Evolutionary conservation across 2,888 invertebrate genomes (phyloP), one percentile per base, ranked within the genome.

Genomic region (Steinernema hermaphroditum): DNA sequence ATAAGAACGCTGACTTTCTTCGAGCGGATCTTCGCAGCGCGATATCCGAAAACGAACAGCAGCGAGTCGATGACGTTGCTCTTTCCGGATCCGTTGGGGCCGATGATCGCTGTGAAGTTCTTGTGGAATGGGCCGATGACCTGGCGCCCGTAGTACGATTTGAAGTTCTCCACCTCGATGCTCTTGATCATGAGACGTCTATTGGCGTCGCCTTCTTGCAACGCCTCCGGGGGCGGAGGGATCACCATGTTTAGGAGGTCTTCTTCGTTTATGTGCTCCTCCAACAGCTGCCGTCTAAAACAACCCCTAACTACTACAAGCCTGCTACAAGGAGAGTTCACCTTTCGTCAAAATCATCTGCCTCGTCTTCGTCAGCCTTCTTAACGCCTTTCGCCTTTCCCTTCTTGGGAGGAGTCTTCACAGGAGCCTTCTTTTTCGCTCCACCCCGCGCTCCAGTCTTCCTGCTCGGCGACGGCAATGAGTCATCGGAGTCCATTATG

Each of bases 31-130:
- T 95, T 96, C 62, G 92, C 91, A 0, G 97, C 95, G 83, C 96
- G 90, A 87, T 94, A 97, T 0, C 98, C 98, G 89, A 98, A 98
- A 0, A 99, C 98, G 89, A 99, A 98, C 77, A 99, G 89, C 93
- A 98, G 93, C 0, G 98, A 94, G 88, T 99, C 98, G 82, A 98
- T 98, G 0, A 97, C 95, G 87, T 99, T 98, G 82, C 96, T 96
- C 87, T 99, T 98, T 0, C 98, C 98, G 87, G 95, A 96, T 29
- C 98, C 98, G 88, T 98, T 99, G 0, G 98, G 97, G 0, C 98
- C 98, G 79, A 98, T 92, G 72, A 98, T 95, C 0, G 96, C 91
- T 6, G 96, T 94, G 85, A 96, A 97, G 87, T 93, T 93, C 92
- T 95, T 94, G 87, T 97, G 94, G 88, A 98, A 98, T 0, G 96